Conservation (phyloP, 2,113 vertebrate species). For the Delphinus delphis region DNA sequence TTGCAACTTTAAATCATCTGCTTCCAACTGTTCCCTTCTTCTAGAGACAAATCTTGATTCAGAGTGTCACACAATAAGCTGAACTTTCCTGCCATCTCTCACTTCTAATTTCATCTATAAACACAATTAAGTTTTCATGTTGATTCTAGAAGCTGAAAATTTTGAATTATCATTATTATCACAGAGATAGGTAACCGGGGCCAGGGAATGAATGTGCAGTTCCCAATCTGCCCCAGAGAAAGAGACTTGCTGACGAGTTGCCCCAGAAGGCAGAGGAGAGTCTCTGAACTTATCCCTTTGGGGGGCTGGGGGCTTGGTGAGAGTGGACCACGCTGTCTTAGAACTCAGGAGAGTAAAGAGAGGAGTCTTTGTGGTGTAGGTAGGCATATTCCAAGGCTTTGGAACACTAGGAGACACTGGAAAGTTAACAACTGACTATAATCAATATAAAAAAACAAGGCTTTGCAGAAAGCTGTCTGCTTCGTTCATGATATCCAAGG, state of each 20-base stretch:
- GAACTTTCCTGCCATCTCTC: background rate
- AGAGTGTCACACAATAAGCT: background rate
- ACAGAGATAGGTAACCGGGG: background rate
- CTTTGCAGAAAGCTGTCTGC: background rate
- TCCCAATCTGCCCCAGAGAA: too few relatives aligned
- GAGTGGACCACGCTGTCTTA: background rate
- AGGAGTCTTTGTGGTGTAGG: background rate
- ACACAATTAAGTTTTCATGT: background rate
- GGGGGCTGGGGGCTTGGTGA: background rate
- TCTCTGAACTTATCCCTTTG: background rate
- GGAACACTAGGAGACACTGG: background rate
- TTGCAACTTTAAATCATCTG: too few relatives aligned
- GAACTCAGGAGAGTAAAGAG: background rate
- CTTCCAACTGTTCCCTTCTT: background rate
- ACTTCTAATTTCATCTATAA: background rate
- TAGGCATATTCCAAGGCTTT: background rate
- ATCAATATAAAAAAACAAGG: background rate
- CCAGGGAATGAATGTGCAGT: too few relatives aligned
- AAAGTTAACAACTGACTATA: background rate
- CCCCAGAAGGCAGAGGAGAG: background rate
- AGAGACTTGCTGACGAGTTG: background rate
- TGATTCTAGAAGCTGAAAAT: background rate
- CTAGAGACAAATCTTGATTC: background rate
- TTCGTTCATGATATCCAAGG: background rate
- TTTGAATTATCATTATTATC: background rate